These are phyloP conservation scores for Falco rusticolus DNA, from an alignment of 2,797 vertebrate genomes.

Conservation along the genomic window DNA sequence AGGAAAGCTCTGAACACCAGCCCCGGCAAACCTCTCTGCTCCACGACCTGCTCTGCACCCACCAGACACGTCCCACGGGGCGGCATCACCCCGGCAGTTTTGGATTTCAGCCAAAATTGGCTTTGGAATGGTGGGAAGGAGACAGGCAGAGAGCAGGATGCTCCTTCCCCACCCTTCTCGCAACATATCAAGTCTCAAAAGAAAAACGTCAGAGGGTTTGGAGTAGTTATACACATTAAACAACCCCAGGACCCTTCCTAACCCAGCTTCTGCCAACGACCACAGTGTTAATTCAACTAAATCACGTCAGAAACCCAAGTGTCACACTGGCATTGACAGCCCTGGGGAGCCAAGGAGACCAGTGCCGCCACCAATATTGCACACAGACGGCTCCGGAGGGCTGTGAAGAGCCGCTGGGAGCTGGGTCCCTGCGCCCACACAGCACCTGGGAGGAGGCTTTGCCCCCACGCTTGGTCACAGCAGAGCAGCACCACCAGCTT, in stretches of 20 bases:
- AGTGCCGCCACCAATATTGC: background rate
- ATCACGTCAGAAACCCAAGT: background rate
- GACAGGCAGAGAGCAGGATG: background rate
- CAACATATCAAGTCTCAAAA: background rate
- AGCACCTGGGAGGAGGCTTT: background rate
- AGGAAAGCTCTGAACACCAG: slow-evolving; percentile 28
- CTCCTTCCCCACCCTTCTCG: background rate
- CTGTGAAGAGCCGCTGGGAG: background rate
- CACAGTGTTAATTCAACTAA: background rate
- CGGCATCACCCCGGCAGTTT: background rate
- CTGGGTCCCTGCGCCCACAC: background rate
- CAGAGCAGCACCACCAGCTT: background rate
- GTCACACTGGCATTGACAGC: background rate
- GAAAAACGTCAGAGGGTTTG: background rate
- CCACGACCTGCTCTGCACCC: background rate
- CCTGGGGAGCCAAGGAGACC: background rate
- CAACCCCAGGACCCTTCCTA: background rate
- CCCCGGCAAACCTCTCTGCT: background rate
- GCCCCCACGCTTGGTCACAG: background rate
- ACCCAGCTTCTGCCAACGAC: background rate
- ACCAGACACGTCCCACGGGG: background rate
- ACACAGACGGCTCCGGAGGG: slow-evolving; percentile 31
- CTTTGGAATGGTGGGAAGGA: background rate
- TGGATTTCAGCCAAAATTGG: slow-evolving; percentile 2
- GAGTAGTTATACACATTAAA: background rate